Evolutionary conservation across 1,140 invertebrate genomes (phyloP), one percentile per base, ranked within the genome.

Genomic region (Aphidius ervi): DNA sequence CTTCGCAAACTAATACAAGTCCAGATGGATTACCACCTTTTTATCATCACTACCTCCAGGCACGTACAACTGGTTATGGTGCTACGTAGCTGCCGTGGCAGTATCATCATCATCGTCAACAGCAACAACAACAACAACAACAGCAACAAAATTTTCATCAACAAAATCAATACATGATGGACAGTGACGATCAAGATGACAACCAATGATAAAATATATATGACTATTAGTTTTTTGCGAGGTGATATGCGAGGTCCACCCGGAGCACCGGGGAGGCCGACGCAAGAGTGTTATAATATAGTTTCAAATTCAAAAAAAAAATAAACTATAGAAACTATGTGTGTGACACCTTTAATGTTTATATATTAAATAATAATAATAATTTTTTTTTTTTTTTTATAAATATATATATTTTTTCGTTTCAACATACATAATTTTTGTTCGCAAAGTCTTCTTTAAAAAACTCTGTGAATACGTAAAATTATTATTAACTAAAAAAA

Each of bases 1-100:
- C 74, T 61, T 70, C 76, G 67, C 75, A 75, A 70, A 66, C 68
- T 9, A 75, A 74, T 57, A 68, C 65, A 65, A 73, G 58, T 67
- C 73, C 76, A 46, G 74, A 69, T 50, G 69, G 67, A 43, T 59
- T 79, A 58, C 73, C 77, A 67, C 76, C 76, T 48, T 80, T 79
- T 60, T 79, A 79, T 65, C 78, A 79, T 63, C 78, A 80, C 64
- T 80, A 80, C 64, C 73, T 80, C 56, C 78, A 80, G 57, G 76
- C 77, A 41, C 71, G 78, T 10, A 74, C 73, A 49, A 72, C 69
- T 58, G 73, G 74, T 58, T 79, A 78, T 63, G 67, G 74, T 9
- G 68, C 62, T 39, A 78, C 78, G 74, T 80, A 79, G 77, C 76
- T 77, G 63, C 55, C 60, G 61, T 60, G 56, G 64, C 56, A 62